Conservation (phyloP, 2,797 vertebrate species). For the Peromyscus nudipes region DNA sequence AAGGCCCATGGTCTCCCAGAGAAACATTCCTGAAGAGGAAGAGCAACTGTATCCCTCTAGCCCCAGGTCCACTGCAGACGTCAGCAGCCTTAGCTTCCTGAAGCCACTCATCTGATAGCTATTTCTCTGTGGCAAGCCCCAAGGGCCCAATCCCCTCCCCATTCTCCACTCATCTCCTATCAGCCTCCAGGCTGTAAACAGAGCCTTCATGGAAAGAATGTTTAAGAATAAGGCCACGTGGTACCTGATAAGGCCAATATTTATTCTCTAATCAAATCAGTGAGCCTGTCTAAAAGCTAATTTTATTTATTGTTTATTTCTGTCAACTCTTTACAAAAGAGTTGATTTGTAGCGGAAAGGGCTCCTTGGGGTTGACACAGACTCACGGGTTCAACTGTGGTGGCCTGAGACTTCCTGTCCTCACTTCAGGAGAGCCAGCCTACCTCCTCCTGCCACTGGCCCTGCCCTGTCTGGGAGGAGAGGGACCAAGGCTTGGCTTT, state of each 20-base stretch:
- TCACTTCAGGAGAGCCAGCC: neutral
- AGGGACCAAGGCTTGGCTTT: fast-evolving
- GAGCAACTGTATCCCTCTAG: slow-evolving; percentile 8
- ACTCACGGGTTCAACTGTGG: neutral
- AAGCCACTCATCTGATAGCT: slow-evolving; percentile 65
- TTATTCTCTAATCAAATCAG: slow-evolving; percentile 23
- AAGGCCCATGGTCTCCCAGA: neutral
- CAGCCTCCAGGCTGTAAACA: slow-evolving; percentile 6
- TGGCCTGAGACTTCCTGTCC: neutral
- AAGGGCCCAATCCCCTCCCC: neutral
- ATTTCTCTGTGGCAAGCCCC: slow-evolving; percentile 62
- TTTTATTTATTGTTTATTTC: neutral
- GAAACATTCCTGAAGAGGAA: slow-evolving; percentile 42
- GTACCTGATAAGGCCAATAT: slow-evolving; percentile 4
- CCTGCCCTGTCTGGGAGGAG: neutral
- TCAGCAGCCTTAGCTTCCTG: slow-evolving; percentile 38
- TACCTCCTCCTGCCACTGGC: neutral
- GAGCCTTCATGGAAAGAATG: neutral
- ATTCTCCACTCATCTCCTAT: neutral
- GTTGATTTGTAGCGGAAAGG: neutral
- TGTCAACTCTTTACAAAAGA: neutral
- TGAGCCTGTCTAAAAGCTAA: neutral
- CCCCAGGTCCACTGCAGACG: neutral
- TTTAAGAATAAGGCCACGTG: slow-evolving; percentile 28
- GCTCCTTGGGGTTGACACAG: neutral